Evolutionary conservation across 1,140 invertebrate genomes (phyloP).

Genomic region (Saccostrea echinata): DNA sequence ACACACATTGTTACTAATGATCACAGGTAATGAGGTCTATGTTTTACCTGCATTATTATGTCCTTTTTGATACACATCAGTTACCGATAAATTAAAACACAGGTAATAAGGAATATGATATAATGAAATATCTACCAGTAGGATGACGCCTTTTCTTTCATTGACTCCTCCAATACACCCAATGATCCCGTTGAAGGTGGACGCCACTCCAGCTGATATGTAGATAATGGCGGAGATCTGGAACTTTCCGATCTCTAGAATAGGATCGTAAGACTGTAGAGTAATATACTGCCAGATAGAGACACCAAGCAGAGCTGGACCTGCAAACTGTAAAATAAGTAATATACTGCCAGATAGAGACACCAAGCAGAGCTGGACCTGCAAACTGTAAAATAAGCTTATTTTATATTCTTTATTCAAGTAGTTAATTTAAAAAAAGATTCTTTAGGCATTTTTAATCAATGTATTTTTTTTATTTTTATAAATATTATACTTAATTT

Average conservation of each 20-base stretch:
- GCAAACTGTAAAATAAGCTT: slow-evolving; percentile 26
- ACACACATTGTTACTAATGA: too few species aligned
- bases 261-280: slow-evolving; percentile 19
- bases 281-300: slow-evolving; percentile 42
- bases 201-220: slow-evolving; percentile 20
- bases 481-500: too few species aligned
- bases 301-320: slow-evolving; percentile 45
- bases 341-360: slow-evolving; percentile 33
- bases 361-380: slow-evolving; percentile 36
- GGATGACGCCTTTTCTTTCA: not conserved
- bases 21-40: too few species aligned
- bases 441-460: too few species aligned
- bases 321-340: slow-evolving; percentile 41
- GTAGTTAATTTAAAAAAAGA: too few species aligned
- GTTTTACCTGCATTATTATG: too few species aligned
- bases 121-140: not conserved
- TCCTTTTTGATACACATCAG: too few species aligned
- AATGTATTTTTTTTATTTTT: too few species aligned
- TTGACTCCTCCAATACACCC: slow-evolving; percentile 39
- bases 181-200: slow-evolving; percentile 19
- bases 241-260: slow-evolving; percentile 38
- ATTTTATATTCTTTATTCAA: too few species aligned
- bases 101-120: too few species aligned
- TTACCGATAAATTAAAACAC: too few species aligned
- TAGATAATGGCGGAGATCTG: slow-evolving; percentile 24